Conservation (phyloP, 2,113 vertebrate genomes). For the Hystrix cristata region DNA sequence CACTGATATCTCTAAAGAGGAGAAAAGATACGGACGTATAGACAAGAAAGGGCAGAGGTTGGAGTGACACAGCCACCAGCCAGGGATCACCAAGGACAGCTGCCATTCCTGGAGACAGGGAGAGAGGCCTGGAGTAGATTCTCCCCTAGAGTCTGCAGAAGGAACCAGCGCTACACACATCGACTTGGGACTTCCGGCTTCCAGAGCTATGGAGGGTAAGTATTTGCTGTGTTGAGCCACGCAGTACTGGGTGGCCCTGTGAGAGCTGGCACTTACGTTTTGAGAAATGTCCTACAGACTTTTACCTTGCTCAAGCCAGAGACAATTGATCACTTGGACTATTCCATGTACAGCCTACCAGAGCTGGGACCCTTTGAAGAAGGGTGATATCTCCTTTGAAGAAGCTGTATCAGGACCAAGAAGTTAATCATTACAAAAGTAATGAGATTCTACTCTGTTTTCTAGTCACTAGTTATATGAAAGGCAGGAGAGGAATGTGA, state of each 20-base stretch:
- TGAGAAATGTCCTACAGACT: not conserved
- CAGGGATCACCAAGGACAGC: rapidly evolving
- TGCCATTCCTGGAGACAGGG: not conserved
- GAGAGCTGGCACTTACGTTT: too few species aligned
- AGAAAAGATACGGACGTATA: not conserved
- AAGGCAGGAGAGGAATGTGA: not conserved
- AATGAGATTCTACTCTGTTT: rapidly evolving
- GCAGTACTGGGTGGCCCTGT: rapidly evolving
- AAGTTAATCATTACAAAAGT: not conserved
- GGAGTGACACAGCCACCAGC: rapidly evolving
- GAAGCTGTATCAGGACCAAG: not conserved
- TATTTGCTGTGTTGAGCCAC: rapidly evolving
- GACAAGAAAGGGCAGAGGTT: rapidly evolving
- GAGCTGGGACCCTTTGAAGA: rapidly evolving
- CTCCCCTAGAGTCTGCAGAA: not conserved
- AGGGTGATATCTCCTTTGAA: rapidly evolving
- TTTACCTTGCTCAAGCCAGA: not conserved
- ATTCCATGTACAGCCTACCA: rapidly evolving
- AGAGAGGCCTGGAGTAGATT: not conserved
- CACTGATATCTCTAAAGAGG: not conserved
- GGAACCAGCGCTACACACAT: not conserved
- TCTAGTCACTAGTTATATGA: not conserved
- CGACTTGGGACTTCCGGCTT: not conserved
- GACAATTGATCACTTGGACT: not conserved
- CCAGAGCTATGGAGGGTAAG: rapidly evolving